These are phyloP conservation scores for Lysiphlebus fabarum DNA, from an alignment of 1,140 invertebrate genomes.

Conservation along the genomic window DNA sequence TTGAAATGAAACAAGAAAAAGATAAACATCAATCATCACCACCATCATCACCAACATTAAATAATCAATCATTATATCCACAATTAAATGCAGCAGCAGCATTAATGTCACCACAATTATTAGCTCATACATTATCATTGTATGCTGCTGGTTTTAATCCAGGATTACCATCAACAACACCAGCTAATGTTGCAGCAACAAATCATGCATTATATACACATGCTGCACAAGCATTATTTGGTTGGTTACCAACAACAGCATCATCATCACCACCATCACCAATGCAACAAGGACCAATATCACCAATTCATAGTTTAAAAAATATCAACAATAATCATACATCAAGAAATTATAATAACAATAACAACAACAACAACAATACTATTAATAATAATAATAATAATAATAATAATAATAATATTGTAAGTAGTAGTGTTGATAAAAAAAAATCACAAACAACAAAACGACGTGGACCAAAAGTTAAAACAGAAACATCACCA, in stretches of 20 bases:
- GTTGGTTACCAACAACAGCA: constrained; percentile 43
- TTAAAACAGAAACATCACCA: constrained; percentile 36
- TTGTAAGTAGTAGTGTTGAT: constrained; percentile 51
- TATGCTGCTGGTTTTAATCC: constrained; percentile 53
- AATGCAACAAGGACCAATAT: constrained; percentile 40
- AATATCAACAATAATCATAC: constrained; percentile 38
- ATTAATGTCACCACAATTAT: constrained; percentile 55
- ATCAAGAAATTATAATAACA: constrained; percentile 40
- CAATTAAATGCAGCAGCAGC: constrained; percentile 49
- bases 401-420: constrained; percentile 42
- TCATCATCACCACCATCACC: constrained; percentile 45
- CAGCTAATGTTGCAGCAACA: constrained; percentile 43
- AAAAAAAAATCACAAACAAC: constrained; percentile 41
- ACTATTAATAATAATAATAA: constrained; percentile 47
- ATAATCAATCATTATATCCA: constrained; percentile 48
- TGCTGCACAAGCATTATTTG: constrained; percentile 55
- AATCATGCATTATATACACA: constrained; percentile 50
- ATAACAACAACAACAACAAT: constrained; percentile 43
- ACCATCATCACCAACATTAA: constrained; percentile 46
- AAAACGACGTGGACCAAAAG: constrained; percentile 43
- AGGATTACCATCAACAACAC: constrained; percentile 42
- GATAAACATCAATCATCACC: constrained; percentile 48
- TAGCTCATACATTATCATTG: constrained; percentile 56
- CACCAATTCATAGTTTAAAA: constrained; percentile 40
- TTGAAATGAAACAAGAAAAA: constrained; percentile 46